A percentile compares a stretch with the other conserved stretches of the same genome.
Evolutionary conservation across 2,888 invertebrate genomes (phyloP).

Genomic region (Dynastes tityus): DNA sequence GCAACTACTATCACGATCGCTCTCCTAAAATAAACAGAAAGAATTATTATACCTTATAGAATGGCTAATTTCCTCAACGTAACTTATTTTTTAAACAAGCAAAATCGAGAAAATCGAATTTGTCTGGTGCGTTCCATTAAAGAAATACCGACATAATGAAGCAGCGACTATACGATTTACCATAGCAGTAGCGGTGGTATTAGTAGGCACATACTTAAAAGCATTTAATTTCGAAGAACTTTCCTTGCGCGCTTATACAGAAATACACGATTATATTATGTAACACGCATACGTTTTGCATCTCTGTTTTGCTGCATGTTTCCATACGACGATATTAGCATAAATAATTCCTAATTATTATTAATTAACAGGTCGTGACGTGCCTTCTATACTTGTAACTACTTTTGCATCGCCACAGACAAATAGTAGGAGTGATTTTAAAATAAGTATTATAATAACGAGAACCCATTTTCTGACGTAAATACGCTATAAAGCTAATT

Average conservation of each 20-base stretch:
- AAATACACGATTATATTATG: not conserved
- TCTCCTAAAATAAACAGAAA: constrained; percentile 71
- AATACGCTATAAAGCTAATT: not conserved
- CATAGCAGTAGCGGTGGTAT: not conserved
- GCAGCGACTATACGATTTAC: not conserved
- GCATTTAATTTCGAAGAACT: constrained; percentile 37
- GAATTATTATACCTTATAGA: not conserved
- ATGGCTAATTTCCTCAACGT: not conserved
- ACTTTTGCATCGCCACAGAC: too few species aligned
- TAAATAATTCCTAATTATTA: constrained; percentile 34
- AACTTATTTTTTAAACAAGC: not conserved
- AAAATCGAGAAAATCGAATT: not conserved
- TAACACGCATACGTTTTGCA: not conserved
- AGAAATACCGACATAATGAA: constrained; percentile 20
- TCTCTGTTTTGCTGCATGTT: not conserved
- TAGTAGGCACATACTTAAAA: not conserved
- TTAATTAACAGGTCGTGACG: constrained; percentile 42
- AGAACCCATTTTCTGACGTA: not conserved
- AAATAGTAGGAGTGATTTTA: not conserved
- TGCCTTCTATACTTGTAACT: not conserved
- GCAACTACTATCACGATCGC: constrained; percentile 78
- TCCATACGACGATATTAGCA: not conserved
- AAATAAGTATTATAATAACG: not conserved
- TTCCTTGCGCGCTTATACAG: constrained; percentile 9
- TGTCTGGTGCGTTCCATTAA: not conserved